A percentile compares a stretch with the other conserved stretches of the same genome.
Conservation (phyloP, 1,140 invertebrate species). For the Watersipora subatra region DNA sequence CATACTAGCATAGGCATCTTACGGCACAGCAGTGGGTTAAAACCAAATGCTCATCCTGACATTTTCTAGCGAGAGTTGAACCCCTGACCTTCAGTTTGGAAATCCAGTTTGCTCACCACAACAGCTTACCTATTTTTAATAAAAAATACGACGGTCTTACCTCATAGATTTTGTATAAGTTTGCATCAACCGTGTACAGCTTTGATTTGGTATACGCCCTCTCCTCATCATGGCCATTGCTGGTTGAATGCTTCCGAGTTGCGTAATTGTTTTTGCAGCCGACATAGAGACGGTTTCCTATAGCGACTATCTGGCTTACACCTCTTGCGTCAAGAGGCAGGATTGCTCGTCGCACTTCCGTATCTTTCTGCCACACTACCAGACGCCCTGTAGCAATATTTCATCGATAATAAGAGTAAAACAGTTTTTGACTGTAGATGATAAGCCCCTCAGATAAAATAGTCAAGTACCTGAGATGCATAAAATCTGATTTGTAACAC, state of each 20-base stretch:
- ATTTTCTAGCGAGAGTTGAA: too few species aligned
- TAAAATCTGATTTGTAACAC: too few species aligned
- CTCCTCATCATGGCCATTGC: background rate
- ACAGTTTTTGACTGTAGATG: too few species aligned
- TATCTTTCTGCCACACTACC: slow-evolving; percentile 13
- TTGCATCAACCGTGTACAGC: background rate
- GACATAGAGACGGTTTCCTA: background rate
- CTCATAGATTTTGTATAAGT: background rate
- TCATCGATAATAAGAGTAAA: too few species aligned
- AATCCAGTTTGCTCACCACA: background rate
- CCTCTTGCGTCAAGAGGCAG: slow-evolving; percentile 16
- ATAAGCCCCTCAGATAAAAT: too few species aligned
- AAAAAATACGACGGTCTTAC: background rate
- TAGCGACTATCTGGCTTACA: slow-evolving; percentile 16
- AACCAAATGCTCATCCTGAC: too few species aligned
- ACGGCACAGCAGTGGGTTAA: too few species aligned
- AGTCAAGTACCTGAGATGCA: too few species aligned
- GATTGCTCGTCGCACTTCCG: slow-evolving; percentile 11
- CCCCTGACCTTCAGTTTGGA: too few species aligned
- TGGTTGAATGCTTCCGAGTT: background rate
- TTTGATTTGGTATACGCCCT: background rate
- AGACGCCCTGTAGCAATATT: background rate
- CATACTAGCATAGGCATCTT: too few species aligned
- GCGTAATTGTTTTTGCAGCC: background rate
- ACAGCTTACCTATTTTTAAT: background rate